These are phyloP conservation scores for Melipona beecheii DNA, from an alignment of 2,888 invertebrate genomes.

Conservation along the genomic window DNA sequence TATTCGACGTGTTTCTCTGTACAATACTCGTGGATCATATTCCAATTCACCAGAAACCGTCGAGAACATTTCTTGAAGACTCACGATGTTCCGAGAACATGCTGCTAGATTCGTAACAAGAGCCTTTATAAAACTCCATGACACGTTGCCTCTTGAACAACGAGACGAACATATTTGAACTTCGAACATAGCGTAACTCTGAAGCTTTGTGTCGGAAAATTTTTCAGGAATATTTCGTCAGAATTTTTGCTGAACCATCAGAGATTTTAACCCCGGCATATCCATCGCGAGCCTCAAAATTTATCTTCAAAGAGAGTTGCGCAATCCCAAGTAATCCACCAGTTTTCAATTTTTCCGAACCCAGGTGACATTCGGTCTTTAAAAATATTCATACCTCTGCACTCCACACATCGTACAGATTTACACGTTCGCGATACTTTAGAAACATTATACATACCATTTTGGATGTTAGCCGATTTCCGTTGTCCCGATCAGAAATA, in stretches of 20 bases:
- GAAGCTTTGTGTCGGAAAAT: slow-evolving; percentile 29
- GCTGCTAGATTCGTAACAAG: slow-evolving; percentile 57
- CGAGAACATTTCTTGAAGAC: slow-evolving; percentile 21
- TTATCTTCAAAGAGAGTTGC: slow-evolving; percentile 74
- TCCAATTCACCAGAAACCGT: slow-evolving; percentile 18
- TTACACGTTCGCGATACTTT: slow-evolving; percentile 41
- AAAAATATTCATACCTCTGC: slow-evolving; percentile 75
- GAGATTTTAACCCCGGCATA: slow-evolving; percentile 43
- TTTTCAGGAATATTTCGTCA: slow-evolving; percentile 34
- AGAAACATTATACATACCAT: slow-evolving; percentile 88
- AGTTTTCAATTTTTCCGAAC: slow-evolving; percentile 68
- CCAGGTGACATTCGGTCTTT: slow-evolving; percentile 37
- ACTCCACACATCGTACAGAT: slow-evolving; percentile 53
- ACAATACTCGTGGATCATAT: slow-evolving; percentile 6
- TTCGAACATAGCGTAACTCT: slow-evolving; percentile 40
- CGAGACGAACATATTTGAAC: slow-evolving; percentile 71
- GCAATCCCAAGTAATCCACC: slow-evolving; percentile 80
- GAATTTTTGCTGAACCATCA: slow-evolving; percentile 29
- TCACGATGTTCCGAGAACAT: slow-evolving; percentile 53
- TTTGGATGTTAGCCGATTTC: slow-evolving; percentile 93
- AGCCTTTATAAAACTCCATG: slow-evolving; percentile 66
- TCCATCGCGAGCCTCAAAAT: slow-evolving; percentile 55
- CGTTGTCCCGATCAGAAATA: slow-evolving; percentile 89
- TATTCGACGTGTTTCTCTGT: slow-evolving; percentile 14
- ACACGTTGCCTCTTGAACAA: slow-evolving; percentile 73